These are phyloP conservation scores for Meandrusa payeni DNA, from an alignment of 2,888 invertebrate genomes.

Conservation along the genomic window DNA sequence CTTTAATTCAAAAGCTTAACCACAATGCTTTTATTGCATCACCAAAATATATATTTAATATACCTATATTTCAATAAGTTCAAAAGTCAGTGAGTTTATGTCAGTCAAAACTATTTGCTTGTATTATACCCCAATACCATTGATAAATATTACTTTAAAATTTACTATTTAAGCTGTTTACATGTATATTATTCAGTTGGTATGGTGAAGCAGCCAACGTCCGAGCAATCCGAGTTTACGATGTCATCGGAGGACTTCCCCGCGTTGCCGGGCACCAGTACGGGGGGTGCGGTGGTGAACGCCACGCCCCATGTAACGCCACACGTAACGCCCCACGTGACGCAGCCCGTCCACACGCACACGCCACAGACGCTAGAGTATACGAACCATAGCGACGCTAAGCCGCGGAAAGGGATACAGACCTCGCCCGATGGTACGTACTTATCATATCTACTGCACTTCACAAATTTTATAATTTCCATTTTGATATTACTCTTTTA, in stretches of 20 bases:
- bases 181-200: slow-evolving; percentile 86
- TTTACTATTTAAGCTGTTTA: no score
- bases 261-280: slow-evolving; percentile 96
- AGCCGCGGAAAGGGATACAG: slow-evolving; percentile 92
- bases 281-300: slow-evolving; percentile 78
- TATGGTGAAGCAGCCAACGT: slow-evolving; percentile 96
- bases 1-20: no score
- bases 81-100: no score
- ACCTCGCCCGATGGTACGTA: slow-evolving; percentile 93
- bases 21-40: no score
- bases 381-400: slow-evolving; percentile 68
- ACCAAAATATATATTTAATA: no score
- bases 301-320: slow-evolving; percentile 49
- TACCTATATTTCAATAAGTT: no score
- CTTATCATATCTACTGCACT: no score
- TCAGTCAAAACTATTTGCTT: no score
- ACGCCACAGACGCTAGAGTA: slow-evolving; percentile 40
- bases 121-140: no score
- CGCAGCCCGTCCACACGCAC: slow-evolving; percentile 35
- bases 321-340: no score
- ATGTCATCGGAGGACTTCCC: slow-evolving; percentile 99
- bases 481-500: no score
- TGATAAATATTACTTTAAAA: neutral
- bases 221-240: slow-evolving; percentile 95
- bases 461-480: no score